phyloP scores from a whole-genome alignment of 2,113 vertebrate species.

The Psittacula cyanocephala region DNA sequence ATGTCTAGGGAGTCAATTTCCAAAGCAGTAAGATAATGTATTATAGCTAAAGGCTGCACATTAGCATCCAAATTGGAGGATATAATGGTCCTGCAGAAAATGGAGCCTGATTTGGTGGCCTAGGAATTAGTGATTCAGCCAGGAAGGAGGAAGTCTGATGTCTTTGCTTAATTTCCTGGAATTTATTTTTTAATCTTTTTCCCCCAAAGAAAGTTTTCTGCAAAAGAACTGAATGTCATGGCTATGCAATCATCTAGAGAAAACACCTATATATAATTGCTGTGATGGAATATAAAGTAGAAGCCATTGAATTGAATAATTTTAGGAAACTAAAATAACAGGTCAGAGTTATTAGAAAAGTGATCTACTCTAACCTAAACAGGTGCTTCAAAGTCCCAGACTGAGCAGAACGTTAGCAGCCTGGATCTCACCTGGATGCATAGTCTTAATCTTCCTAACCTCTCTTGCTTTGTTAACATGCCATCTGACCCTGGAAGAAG shows the following conservation, averaged over 20 bases:
- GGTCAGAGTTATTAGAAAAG: neutral
- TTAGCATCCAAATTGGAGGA: neutral
- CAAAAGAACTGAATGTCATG: neutral
- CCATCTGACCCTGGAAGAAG: neutral
- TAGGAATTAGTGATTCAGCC: neutral
- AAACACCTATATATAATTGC: rapidly evolving
- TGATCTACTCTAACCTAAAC: neutral
- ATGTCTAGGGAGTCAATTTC: neutral
- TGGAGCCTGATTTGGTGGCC: neutral
- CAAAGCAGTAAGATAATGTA: neutral
- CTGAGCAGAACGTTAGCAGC: neutral
- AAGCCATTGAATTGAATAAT: neutral
- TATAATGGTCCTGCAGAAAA: neutral
- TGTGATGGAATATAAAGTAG: neutral
- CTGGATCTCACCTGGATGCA: neutral
- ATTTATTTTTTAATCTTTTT: neutral
- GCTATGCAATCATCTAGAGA: neutral
- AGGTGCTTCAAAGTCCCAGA: neutral
- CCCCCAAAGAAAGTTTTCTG: neutral
- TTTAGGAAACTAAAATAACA: neutral
- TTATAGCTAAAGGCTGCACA: neutral
- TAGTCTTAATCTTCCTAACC: neutral
- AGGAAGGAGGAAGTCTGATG: neutral
- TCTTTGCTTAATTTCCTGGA: neutral
- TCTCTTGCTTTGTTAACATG: neutral